Conservation (phyloP, 2,113 vertebrate species). For the Lethenteron camtschaticum region DNA sequence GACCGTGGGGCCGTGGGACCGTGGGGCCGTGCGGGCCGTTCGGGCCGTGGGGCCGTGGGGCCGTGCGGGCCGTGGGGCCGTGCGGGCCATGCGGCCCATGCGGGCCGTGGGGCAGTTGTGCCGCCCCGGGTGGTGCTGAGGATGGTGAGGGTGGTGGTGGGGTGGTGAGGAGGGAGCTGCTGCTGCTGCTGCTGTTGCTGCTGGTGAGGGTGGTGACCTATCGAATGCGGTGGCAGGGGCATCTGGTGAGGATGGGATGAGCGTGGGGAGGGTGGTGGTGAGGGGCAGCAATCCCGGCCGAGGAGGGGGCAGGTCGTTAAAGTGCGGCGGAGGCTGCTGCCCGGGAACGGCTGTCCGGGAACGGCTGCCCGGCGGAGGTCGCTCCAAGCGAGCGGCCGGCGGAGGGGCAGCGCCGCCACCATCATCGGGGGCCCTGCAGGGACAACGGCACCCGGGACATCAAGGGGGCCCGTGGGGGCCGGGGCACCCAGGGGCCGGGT, state of each 20-base stretch:
- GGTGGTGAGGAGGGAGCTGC: slow-evolving; percentile 1
- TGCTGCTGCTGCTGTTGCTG: background rate
- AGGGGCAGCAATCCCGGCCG: slow-evolving; percentile 21
- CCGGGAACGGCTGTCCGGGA: slow-evolving; percentile 17
- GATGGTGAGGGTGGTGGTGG: background rate
- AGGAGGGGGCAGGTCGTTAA: no score
- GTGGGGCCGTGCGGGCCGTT: no score
- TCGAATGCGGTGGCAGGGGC: no score
- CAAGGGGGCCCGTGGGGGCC: slow-evolving; percentile 11
- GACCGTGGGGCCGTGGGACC: no score
- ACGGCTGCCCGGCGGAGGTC: slow-evolving; percentile 80
- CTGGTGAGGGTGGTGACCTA: no score
- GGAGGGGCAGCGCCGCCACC: slow-evolving; percentile 55
- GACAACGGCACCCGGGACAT: slow-evolving; percentile 20
- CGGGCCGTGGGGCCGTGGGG: background rate
- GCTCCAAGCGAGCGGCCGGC: slow-evolving; percentile 68
- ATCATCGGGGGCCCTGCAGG: slow-evolving; percentile 71
- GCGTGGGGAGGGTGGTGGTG: slow-evolving; percentile 16
- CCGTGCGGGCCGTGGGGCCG: background rate
- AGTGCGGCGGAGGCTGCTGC: no score
- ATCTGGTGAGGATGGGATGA: no score
- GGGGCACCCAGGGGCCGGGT: slow-evolving; percentile 65
- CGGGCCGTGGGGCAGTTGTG: background rate
- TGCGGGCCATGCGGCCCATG: background rate
- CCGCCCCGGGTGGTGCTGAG: background rate